Conservation (phyloP, 2,113 vertebrate genomes). For the Ammodytes marinus region DNA sequence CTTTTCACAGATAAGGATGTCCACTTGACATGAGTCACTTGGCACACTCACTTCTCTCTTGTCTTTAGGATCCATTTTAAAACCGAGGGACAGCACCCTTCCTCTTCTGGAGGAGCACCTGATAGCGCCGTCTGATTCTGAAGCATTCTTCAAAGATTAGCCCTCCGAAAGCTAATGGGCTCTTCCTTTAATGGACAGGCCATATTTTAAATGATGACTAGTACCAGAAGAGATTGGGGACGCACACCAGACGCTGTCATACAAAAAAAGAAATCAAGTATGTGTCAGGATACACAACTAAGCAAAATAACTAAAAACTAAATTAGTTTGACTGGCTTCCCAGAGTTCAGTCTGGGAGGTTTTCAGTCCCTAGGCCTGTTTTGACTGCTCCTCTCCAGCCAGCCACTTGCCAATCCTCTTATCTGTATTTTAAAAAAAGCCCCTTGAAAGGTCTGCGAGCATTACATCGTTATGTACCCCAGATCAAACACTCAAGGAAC, state of each 20-base stretch:
- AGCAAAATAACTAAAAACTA: background rate
- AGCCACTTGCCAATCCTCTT: slow-evolving; percentile 57
- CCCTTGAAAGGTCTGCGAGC: slow-evolving; percentile 59
- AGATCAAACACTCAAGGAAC: slow-evolving; percentile 64
- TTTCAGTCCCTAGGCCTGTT: slow-evolving; percentile 29
- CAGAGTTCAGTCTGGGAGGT: background rate
- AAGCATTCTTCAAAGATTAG: slow-evolving; percentile 77
- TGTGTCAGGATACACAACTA: background rate
- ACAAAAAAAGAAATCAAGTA: background rate
- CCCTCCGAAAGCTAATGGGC: slow-evolving; percentile 51
- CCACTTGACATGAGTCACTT: slow-evolving; percentile 84
- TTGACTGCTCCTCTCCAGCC: slow-evolving; percentile 40
- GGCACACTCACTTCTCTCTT: slow-evolving; percentile 61
- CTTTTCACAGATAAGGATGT: slow-evolving; percentile 76
- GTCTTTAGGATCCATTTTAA: slow-evolving; percentile 80
- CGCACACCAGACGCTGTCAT: background rate
- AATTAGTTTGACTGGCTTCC: background rate
- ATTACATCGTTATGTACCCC: slow-evolving; percentile 47
- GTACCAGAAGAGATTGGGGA: background rate
- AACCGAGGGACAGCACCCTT: slow-evolving; percentile 70
- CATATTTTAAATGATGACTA: slow-evolving; percentile 45
- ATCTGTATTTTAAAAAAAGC: slow-evolving; percentile 76
- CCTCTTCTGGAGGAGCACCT: slow-evolving; percentile 68
- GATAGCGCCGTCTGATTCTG: slow-evolving; percentile 76
- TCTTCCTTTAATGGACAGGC: slow-evolving; percentile 73